These are phyloP conservation scores for Eulimnadia texana DNA, from an alignment of 1,140 invertebrate genomes.

Conservation along the genomic window DNA sequence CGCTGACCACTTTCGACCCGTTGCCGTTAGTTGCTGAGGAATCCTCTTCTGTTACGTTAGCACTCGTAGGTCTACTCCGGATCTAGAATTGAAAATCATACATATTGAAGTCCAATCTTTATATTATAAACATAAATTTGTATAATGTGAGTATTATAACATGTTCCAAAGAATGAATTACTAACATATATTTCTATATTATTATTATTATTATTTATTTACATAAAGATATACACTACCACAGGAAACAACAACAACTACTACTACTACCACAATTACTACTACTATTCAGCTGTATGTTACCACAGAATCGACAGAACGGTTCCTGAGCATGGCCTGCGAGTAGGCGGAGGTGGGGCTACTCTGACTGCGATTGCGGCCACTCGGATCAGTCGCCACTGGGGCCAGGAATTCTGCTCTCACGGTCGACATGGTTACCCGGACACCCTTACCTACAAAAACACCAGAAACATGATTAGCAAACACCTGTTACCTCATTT, in stretches of 20 bases:
- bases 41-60: neutral
- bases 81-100: neutral
- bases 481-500: neutral
- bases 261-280: neutral
- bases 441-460: neutral
- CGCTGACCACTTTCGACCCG: conserved; percentile 33
- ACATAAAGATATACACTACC: no score
- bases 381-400: neutral
- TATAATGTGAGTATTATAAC: no score
- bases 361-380: neutral
- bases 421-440: neutral
- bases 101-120: no score
- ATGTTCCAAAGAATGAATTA: no score
- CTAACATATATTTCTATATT: no score
- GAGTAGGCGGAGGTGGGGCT: neutral
- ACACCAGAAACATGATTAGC: neutral
- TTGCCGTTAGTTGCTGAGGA: neutral
- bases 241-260: no score
- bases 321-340: neutral
- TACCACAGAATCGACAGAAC: neutral
- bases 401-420: neutral
- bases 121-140: no score
- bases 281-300: neutral
- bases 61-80: neutral
- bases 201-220: no score